A percentile compares a stretch with the other conserved stretches of the same genome.
Conservation (phyloP, 1,140 invertebrate species). For the Heliconius hewitsoni region DNA sequence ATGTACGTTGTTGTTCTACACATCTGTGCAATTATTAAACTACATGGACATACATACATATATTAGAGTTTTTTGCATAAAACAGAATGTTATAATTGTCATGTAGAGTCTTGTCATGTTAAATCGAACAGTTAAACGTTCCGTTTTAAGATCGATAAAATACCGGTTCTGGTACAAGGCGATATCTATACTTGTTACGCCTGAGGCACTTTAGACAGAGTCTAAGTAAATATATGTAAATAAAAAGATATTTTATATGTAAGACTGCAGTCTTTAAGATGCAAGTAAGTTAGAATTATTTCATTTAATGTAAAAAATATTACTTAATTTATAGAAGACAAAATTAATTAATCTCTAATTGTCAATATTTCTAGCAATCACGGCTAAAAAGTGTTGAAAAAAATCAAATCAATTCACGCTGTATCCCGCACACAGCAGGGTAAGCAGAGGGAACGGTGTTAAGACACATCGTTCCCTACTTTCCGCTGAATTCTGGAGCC, state of each 20-base stretch:
- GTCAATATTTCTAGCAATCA: too few relatives aligned
- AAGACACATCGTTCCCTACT: too few relatives aligned
- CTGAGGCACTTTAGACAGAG: background rate
- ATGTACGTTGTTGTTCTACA: background rate
- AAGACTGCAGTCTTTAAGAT: too few relatives aligned
- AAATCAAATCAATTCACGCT: too few relatives aligned
- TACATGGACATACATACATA: background rate
- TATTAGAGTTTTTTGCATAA: background rate
- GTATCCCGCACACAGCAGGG: too few relatives aligned
- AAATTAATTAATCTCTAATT: too few relatives aligned
- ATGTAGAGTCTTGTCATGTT: slow-evolving; percentile 2
- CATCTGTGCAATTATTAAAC: background rate
- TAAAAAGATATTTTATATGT: background rate
- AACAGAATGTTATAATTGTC: slow-evolving; percentile 5
- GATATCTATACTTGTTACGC: background rate
- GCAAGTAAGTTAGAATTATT: too few relatives aligned
- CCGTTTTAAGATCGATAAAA: background rate
- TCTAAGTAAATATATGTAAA: background rate
- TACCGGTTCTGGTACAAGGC: slow-evolving; percentile 11
- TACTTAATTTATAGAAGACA: too few relatives aligned
- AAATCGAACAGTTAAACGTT: slow-evolving; percentile 9
- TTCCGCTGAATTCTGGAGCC: too few relatives aligned
- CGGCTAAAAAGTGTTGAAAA: too few relatives aligned
- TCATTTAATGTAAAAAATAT: too few relatives aligned
- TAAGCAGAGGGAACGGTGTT: too few relatives aligned